These are phyloP conservation scores for Oryzias javanicus DNA, from an alignment of 2,113 vertebrate species.

Conservation along the genomic window DNA sequence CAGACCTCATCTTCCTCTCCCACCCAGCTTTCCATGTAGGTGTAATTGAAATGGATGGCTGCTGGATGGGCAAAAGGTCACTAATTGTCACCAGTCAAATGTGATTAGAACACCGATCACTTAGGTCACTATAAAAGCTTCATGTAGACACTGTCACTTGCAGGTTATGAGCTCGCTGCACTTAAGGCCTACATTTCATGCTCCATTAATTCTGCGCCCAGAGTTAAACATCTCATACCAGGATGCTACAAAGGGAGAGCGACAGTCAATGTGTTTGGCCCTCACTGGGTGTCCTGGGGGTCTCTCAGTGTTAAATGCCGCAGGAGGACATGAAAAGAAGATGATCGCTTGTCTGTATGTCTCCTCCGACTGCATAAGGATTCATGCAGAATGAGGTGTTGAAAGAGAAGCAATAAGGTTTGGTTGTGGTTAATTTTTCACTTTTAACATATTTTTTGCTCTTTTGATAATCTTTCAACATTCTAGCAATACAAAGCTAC, in stretches of 20 bases:
- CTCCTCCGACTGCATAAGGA: not conserved
- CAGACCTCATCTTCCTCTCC: slow-evolving; percentile 17
- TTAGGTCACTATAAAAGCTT: slow-evolving; percentile 62
- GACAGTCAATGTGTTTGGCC: slow-evolving; percentile 50
- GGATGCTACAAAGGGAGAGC: slow-evolving; percentile 26
- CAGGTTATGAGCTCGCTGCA: slow-evolving; percentile 66
- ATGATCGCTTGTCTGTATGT: slow-evolving; percentile 19
- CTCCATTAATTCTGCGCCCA: slow-evolving; percentile 66
- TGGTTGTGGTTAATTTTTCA: too few species aligned
- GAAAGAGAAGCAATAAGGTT: too few species aligned
- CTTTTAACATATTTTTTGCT: too few species aligned
- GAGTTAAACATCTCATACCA: slow-evolving; percentile 63
- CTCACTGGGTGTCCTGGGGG: slow-evolving; percentile 37
- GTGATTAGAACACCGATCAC: slow-evolving; percentile 67
- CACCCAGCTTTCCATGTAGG: slow-evolving; percentile 24
- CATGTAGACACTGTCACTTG: slow-evolving; percentile 61
- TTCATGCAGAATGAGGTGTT: too few species aligned
- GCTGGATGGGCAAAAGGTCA: slow-evolving; percentile 75
- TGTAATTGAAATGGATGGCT: slow-evolving; percentile 72
- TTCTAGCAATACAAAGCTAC: too few species aligned
- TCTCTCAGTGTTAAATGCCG: slow-evolving; percentile 32
- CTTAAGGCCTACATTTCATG: slow-evolving; percentile 64
- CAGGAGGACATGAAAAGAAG: not conserved
- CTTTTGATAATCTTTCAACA: too few species aligned
- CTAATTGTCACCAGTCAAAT: slow-evolving; percentile 76